Percentiles rank a stretch among this genome's conserved stretches.
Conservation (phyloP, 2,113 vertebrate species). For the Nycticryphes semicollaris region DNA sequence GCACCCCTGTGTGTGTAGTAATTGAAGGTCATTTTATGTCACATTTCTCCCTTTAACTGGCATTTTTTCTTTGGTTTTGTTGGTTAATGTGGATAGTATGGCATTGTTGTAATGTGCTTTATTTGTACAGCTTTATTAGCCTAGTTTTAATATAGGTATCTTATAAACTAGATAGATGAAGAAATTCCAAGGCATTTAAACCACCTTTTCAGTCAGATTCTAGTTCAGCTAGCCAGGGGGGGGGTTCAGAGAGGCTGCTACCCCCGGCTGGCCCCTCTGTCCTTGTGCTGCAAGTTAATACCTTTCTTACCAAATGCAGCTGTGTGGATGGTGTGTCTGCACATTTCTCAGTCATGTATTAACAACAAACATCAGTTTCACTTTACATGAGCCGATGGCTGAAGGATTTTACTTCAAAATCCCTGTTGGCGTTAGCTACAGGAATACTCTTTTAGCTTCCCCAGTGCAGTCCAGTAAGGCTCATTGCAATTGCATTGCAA, state of each 20-base stretch:
- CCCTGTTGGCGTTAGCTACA: neutral
- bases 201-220: neutral
- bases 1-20: slow-evolving; percentile 12
- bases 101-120: neutral
- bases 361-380: neutral
- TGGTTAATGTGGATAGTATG: neutral
- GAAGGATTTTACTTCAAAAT: neutral
- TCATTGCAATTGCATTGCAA: neutral
- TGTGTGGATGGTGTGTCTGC: neutral
- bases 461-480: neutral
- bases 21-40: slow-evolving; percentile 33
- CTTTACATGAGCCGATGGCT: neutral
- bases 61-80: neutral
- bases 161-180: neutral
- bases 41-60: neutral
- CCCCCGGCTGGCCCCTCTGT: neutral
- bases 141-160: neutral
- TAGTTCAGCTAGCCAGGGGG: neutral
- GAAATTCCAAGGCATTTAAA: neutral
- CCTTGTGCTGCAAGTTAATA: neutral
- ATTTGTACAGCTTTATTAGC: slow-evolving; percentile 4
- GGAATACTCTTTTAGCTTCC: neutral
- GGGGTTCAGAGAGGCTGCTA: neutral
- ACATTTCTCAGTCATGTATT: neutral
- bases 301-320: neutral